A percentile compares a stretch with the other conserved stretches of the same genome.
phyloP scores from a whole-genome alignment of 1,140 invertebrate species.

The Drosophila burlai region DNA sequence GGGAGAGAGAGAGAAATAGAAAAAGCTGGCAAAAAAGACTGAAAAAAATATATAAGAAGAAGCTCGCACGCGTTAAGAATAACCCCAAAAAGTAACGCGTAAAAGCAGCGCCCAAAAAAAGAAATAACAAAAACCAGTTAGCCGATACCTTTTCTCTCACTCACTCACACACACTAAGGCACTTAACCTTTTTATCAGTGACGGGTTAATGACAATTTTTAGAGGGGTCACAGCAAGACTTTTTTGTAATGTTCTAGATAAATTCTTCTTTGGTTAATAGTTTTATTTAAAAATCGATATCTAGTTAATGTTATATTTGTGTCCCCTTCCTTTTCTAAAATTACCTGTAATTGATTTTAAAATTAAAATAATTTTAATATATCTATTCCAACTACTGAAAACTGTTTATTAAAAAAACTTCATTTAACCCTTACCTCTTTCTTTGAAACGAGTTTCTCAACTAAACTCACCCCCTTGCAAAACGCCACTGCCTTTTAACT shows the following conservation, averaged over 20 bases:
- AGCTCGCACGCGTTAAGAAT: conserved; percentile 69
- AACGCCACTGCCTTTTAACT: conserved; percentile 24
- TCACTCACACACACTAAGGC: conserved; percentile 18
- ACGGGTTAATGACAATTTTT: background rate
- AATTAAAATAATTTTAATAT: background rate
- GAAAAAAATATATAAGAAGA: conserved; percentile 22
- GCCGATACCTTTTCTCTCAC: conserved; percentile 56
- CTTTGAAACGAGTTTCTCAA: background rate
- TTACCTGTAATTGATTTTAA: background rate
- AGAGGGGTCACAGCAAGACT: background rate
- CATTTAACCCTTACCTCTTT: background rate
- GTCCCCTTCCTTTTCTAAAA: too few species aligned
- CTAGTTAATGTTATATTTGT: too few species aligned
- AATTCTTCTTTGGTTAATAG: background rate
- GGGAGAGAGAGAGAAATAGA: background rate
- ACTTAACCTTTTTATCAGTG: conserved; percentile 18
- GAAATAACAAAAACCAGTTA: conserved; percentile 75
- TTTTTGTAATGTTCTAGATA: too few species aligned
- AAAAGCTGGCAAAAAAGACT: conserved; percentile 4
- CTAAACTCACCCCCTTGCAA: background rate
- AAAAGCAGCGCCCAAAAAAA: conserved; percentile 63
- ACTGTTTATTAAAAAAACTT: background rate
- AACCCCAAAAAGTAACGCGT: conserved; percentile 81
- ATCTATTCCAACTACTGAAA: too few species aligned
- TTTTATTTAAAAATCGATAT: background rate